Percentiles rank a stretch among this genome's conserved stretches.
Conservation (phyloP, 2,797 vertebrate species). For the Podargus strigoides region DNA sequence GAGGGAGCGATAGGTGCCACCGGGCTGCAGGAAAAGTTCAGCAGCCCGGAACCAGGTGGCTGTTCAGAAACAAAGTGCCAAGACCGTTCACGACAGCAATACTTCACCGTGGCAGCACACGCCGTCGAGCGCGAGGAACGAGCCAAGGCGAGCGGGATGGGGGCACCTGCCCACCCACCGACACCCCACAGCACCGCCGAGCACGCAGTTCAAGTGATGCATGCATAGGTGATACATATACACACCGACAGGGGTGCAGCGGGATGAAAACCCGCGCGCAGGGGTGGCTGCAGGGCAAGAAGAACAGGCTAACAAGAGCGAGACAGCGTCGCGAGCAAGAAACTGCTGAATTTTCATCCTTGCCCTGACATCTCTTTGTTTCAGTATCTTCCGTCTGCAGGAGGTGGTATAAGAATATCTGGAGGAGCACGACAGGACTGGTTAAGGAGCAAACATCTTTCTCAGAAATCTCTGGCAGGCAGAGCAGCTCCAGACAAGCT, state of each 20-base stretch:
- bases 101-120: background rate
- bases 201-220: fast-evolving
- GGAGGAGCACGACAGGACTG: background rate
- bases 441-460: background rate
- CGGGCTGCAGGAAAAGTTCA: conserved; percentile 49
- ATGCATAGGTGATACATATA: background rate
- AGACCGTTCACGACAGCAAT: background rate
- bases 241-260: background rate
- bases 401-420: background rate
- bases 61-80: background rate
- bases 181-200: background rate
- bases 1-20: background rate
- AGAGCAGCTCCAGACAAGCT: background rate
- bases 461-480: background rate
- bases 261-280: background rate
- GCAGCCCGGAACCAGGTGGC: background rate
- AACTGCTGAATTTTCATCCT: background rate
- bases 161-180: background rate
- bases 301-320: background rate
- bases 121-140: background rate
- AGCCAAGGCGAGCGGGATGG: background rate
- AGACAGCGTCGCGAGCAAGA: background rate
- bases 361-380: conserved; percentile 33
- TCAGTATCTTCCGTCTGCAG: background rate
- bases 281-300: background rate